Evolutionary conservation across 2,113 vertebrate species (phyloP), one percentile per base, ranked within the genome.

Genomic region (Pipra filicauda): DNA sequence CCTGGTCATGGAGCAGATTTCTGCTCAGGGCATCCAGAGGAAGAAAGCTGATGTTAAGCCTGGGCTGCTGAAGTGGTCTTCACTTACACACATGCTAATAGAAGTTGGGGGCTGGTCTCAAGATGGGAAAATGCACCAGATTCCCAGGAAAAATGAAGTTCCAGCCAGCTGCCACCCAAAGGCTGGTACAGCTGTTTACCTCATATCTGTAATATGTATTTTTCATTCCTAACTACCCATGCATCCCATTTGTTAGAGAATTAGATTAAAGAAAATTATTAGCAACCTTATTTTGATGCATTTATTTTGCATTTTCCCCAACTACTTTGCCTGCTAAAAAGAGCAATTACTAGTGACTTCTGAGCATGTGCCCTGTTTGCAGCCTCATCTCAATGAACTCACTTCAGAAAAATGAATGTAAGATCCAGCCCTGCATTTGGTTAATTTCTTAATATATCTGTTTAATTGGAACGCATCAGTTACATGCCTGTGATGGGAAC

Each of bases 131-230:
- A 74, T 8, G 9, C 24, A 81, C 20, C 48, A 49, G 19, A 75
- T n/a, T 31, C 39, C 35, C 70, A 78, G 27, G 43, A 84, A 18
- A 37, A 91, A 55, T 39, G 4, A 67, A 67, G 11, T 18, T 52
- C 14, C 37, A 84, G n/a, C 11, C 51, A 86, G 20, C 31, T 37
- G 39, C 15, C 30, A 30, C 13, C 15, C 21, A 20, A 16, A 54
- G 37, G 17, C 24, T 39, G 64, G 35, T 24, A 26, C 77, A 73
- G 20, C 19, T 27, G 27, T 43, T 87, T 48, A 37, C 26, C 18
- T 81, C 48, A 5, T 67, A 46, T 22, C 31, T 71, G 19, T 10
- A 61, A 8, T 0, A 4, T 4, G 2, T 2, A 26, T 41, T 59
- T 81, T 64, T 71, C 3, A 22, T 22, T 43, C 43, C 18, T 86